A percentile compares a stretch with the other conserved stretches of the same genome.
Evolutionary conservation across 2,888 invertebrate species (phyloP).

Genomic region (Epiblema foenella): DNA sequence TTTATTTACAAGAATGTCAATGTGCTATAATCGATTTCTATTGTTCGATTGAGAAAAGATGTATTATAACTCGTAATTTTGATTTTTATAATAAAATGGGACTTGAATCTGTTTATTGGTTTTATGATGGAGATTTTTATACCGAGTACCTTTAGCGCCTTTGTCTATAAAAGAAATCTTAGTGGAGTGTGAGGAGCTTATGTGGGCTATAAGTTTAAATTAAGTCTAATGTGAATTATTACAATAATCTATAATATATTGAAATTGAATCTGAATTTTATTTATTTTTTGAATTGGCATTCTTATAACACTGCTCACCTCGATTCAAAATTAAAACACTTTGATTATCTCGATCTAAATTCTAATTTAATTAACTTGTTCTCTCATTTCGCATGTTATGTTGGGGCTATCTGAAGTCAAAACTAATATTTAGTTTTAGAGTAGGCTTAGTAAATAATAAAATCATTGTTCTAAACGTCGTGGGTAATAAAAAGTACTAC

Average conservation of each 20-base stretch:
- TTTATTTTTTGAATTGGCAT: slow-evolving; percentile 83
- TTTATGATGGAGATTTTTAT: slow-evolving; percentile 84
- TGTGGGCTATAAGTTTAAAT: slow-evolving; percentile 83
- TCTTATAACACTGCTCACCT: slow-evolving; percentile 66
- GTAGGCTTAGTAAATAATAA: too few relatives aligned
- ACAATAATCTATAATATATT: slow-evolving; percentile 85
- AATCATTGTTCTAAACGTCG: not conserved
- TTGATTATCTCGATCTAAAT: not conserved
- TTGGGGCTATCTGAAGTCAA: not conserved
- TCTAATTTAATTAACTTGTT: not conserved
- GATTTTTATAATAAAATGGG: slow-evolving; percentile 85
- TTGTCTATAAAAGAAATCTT: slow-evolving; percentile 76
- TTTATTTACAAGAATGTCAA: slow-evolving; percentile 80
- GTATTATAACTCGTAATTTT: slow-evolving; percentile 85
- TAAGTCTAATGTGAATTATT: slow-evolving; percentile 85
- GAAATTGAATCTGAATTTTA: slow-evolving; percentile 84
- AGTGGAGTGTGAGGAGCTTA: slow-evolving; percentile 82
- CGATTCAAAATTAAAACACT: slow-evolving; percentile 53
- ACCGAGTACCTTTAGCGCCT: slow-evolving; percentile 84
- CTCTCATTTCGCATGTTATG: not conserved
- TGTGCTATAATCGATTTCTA: slow-evolving; percentile 81
- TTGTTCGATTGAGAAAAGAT: slow-evolving; percentile 82
- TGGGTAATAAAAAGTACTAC: too few relatives aligned
- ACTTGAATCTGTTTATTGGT: slow-evolving; percentile 85
- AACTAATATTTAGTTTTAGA: not conserved